Evolutionary conservation across 2,888 invertebrate genomes (phyloP), one percentile per base, ranked within the genome.

Genomic region (Rhingia rostrata): DNA sequence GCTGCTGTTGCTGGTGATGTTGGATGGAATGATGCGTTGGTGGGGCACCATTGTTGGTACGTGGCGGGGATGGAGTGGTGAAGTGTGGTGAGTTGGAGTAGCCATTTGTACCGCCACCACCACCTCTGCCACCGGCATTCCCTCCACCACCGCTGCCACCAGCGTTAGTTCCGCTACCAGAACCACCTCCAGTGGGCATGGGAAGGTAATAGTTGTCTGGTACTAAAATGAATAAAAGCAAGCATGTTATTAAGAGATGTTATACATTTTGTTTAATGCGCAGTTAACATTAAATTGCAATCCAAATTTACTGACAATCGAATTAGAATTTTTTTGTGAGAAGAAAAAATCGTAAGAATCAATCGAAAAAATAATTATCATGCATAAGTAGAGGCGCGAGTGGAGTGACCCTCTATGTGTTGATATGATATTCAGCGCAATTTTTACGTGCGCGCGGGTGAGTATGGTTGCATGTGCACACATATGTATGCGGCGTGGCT

Each of bases 121-220:
- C 77, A 69, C 66, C 86, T 67, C 87, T 85, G 39, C 88, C 87
- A 43, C 87, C 87, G 22, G 88, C 87, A 54, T 87, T 88, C 54
- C 88, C 86, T n/a, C 87, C 88, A 47, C 86, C 87, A 47, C 87
- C 88, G 53, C 86, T 87, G n/a, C 83, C 81, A 49, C 87, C 87
- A 45, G 86, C 82, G 60, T 87, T 81, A 35, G 87, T 87, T 79
- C 86, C 88, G 79, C 87, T 88, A 61, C 88, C 86, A 37, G 88
- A 81, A 81, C 88, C 87, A 67, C 88, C 87, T 75, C 87, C 88
- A 60, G 87, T 87, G 73, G 88, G 88, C 86, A 89, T 88, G 79
- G 90, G 89, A 79, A 90, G 88, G 86, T 92, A 92, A 87, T 92
- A 94, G 89, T 93, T 94, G 89, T 94, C 94, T 87, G 94, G 92